Base-by-base conservation (phyloP, 2,888 invertebrate species). In the Arrhopalites spinosus region DNA sequence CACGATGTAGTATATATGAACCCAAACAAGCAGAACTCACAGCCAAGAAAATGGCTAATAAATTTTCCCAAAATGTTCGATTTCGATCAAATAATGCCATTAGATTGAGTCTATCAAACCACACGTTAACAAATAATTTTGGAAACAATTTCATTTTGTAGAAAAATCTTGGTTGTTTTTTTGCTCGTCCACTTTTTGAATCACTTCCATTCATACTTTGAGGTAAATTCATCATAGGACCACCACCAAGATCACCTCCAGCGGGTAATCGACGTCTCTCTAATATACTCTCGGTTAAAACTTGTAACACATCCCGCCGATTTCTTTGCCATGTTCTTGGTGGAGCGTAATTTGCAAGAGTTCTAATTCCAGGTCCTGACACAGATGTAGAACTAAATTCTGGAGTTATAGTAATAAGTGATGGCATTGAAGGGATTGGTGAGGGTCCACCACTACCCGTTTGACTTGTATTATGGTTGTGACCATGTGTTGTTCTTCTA, bases 51-150 rank as follows among this genome's bases (percentile, higher is more conserved):
- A 95, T 91, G 20, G 95, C 93, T 70, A 95, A 86, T 47, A 93
- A 86, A 13, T 94, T 93, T 85, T 96, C 95, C 80, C 90, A 88
- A 77, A 92, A 87, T 56, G 94, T 93, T 72, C 94, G 87, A 86
- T 97, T 98, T 73, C 96, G 90, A 86, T 99, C 99, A 82, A 99
- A 91, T 20, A 98, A 87, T 0, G 98, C 95, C 85, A 97, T 88
- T 63, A 99, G 87, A 81, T 95, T 93, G 70, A 99, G 87, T 64
- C 99, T 90, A 86, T 99, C 98, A 89, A 98, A 93, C 72, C 93
- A 90, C 47, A 98, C 90, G 23, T 59, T 96, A 0, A 94, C 85
- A 83, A 89, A 89, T 56, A 80, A 36, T 43, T 75, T 77, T 1
- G 81, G 81, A 23, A 81, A 59, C 25, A 81, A 15, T 36, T 81